Evolutionary conservation across 2,113 vertebrate species (phyloP).

Genomic region (Mesoclemmys tuberculata): DNA sequence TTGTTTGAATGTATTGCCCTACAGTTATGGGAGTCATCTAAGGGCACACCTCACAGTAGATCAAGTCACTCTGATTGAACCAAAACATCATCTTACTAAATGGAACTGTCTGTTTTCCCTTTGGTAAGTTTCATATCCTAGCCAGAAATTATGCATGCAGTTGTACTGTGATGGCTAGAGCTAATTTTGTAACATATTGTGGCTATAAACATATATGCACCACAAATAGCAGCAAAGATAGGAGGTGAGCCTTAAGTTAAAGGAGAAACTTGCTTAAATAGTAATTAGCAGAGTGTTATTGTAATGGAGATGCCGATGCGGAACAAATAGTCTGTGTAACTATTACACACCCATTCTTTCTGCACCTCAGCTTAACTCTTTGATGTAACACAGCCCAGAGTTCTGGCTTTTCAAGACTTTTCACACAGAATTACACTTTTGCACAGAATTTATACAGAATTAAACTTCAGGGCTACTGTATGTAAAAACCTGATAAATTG

Average conservation of each 20-base stretch:
- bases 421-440: neutral
- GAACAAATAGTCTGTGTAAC: neutral
- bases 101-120: neutral
- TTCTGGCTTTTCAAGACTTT: neutral
- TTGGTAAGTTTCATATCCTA: neutral
- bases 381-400: neutral
- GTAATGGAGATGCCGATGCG: neutral
- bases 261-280: neutral
- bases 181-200: neutral
- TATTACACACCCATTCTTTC: neutral
- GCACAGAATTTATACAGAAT: too few relatives aligned
- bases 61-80: constrained; percentile 16
- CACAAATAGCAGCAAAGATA: too few relatives aligned
- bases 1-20: neutral
- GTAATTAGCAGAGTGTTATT: neutral
- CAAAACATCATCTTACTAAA: neutral
- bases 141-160: neutral
- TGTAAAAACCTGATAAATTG: neutral
- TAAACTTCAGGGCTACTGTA: neutral
- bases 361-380: neutral
- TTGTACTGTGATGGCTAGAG: neutral
- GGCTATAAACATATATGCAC: neutral
- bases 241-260: neutral
- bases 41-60: constrained; percentile 47
- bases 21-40: constrained; percentile 43